Base-by-base conservation (phyloP, 1,140 invertebrate species). In the Euborellia annulipes region DNA sequence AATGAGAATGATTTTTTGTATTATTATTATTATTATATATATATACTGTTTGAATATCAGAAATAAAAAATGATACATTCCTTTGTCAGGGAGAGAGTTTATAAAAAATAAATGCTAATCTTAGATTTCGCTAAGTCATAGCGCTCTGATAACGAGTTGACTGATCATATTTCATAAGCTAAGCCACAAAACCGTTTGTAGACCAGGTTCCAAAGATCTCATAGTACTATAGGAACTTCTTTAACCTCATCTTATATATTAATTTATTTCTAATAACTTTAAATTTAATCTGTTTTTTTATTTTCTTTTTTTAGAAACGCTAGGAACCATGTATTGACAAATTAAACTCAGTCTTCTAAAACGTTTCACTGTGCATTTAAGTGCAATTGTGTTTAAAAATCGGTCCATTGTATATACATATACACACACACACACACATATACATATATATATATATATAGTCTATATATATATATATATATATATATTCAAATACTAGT, bases 141-240 rank as follows among this genome's bases (percentile, higher is more conserved):
- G n/a, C 2, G 17, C 30, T 45, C 34, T 36, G 43, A 19, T 21
- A 1, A 38, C 23, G 23, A 27, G 11, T 27, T 27, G 23, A 27
- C 23, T 17, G 34, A 21, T 45, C 36, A 19, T 45, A 23, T 47
- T 47, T 36, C 27, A 21, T 38, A 47, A 47, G 45, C 45, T 47
- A 36, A 22, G 27, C 39, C 16, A 41, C 19, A 21, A 47, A 22
- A 42, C 22, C 21, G 45, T 22, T n/a, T 2, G 19, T 27, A 27
- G 23, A 27, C 11, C 23, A 27, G 23, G 45, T 39, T 41, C 45
- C 45, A 18, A 47, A 37, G 8, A 4, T 17, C 39, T 41, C 38
- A 47, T 23, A 23, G 20, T 38, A 20, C 36, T 19, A 47, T 47
- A 47, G 45, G 45, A 47, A 47, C 45, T 47, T 47, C 37, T 21